phyloP scores from a whole-genome alignment of 2,113 vertebrate genomes.

The Gasterosteus nipponicus region DNA sequence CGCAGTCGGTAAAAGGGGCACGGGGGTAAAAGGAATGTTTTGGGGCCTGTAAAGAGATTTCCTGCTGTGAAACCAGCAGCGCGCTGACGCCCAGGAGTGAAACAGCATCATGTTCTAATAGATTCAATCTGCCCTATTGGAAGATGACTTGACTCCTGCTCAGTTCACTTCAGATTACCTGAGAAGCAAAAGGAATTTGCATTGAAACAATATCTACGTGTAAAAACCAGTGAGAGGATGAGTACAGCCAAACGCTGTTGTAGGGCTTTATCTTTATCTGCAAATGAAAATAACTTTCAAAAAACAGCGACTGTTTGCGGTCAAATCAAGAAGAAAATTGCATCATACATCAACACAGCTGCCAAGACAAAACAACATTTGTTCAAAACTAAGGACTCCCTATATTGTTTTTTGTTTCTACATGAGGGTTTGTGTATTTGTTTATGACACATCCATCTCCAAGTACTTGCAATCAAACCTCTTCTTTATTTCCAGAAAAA shows the following conservation, averaged over 20 bases:
- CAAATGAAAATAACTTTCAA: background rate
- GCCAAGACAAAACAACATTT: background rate
- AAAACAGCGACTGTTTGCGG: background rate
- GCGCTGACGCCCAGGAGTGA: slow-evolving; percentile 52
- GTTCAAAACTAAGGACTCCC: background rate
- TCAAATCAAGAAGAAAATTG: too few species aligned
- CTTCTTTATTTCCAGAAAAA: background rate
- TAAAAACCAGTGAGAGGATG: background rate
- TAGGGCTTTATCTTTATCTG: background rate
- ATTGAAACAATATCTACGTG: background rate
- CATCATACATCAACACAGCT: background rate
- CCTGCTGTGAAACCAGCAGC: slow-evolving; percentile 66
- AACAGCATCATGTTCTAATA: slow-evolving; percentile 56
- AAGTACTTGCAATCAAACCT: background rate
- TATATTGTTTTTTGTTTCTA: background rate
- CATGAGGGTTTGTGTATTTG: background rate
- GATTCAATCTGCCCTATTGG: slow-evolving; percentile 61
- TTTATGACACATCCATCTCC: background rate
- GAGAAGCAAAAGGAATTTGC: background rate
- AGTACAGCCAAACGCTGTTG: background rate
- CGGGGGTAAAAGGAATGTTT: slow-evolving; percentile 49
- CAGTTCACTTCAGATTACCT: slow-evolving; percentile 23
- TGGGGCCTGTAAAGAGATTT: slow-evolving; percentile 64
- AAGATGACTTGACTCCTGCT: slow-evolving; percentile 36
- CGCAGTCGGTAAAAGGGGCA: slow-evolving; percentile 64